These are phyloP conservation scores for Pavo muticus DNA, from an alignment of 2,113 vertebrate genomes.

Conservation along the genomic window DNA sequence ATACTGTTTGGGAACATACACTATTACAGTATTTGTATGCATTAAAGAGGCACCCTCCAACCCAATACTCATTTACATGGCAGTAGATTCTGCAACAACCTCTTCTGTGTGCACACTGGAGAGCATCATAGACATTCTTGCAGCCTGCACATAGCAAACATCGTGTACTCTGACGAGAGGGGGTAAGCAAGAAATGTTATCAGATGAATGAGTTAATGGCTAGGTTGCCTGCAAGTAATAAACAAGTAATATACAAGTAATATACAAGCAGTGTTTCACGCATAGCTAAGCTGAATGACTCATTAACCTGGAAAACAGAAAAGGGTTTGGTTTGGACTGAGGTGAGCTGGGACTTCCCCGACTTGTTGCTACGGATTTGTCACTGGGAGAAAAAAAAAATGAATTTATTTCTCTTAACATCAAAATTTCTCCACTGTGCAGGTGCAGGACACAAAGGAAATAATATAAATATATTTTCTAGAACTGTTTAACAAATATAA, in stretches of 20 bases:
- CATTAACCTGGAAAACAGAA: neutral
- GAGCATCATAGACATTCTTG: neutral
- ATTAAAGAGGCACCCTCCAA: neutral
- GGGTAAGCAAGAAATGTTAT: neutral
- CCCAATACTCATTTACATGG: neutral
- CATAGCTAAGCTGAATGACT: neutral
- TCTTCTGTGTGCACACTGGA: neutral
- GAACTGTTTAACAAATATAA: neutral
- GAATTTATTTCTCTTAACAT: neutral
- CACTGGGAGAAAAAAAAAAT: neutral
- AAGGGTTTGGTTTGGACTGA: neutral
- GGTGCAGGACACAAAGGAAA: neutral
- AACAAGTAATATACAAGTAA: too few species aligned
- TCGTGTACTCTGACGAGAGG: neutral
- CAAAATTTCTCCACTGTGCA: neutral
- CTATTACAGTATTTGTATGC: neutral
- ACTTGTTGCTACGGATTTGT: neutral
- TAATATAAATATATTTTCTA: too few species aligned
- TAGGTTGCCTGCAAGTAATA: neutral
- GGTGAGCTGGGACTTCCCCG: neutral
- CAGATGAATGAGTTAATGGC: neutral
- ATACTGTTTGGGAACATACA: neutral
- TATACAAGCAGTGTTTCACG: too few species aligned
- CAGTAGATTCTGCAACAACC: neutral
- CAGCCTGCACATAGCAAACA: neutral